phyloP scores from a whole-genome alignment of 2,888 invertebrate genomes.

The Anarsia innoxiella region DNA sequence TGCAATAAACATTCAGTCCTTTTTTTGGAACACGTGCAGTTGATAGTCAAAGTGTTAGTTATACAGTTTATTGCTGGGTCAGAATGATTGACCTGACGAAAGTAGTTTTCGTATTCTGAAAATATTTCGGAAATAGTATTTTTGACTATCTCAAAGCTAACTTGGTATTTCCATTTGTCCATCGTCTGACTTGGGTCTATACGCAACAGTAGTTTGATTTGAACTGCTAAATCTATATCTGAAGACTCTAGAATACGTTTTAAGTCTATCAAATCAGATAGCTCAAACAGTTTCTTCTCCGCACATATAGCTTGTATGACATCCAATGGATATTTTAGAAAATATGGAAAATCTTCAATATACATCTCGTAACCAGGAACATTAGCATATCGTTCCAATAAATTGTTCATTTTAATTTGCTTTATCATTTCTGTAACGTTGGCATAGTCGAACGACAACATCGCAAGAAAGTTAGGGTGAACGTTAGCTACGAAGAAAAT shows the following conservation, averaged over 20 bases:
- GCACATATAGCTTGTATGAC: background rate
- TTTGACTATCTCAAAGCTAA: slow-evolving; percentile 8
- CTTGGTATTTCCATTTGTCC: slow-evolving; percentile 1
- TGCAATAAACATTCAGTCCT: background rate
- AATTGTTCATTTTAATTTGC: too few species aligned
- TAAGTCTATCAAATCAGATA: background rate
- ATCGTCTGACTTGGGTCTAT: background rate
- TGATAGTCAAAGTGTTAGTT: too few species aligned
- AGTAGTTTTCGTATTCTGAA: slow-evolving; percentile 1
- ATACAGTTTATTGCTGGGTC: too few species aligned
- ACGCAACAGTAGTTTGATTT: background rate
- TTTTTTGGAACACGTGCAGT: too few species aligned
- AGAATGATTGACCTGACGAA: background rate
- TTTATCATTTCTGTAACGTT: too few species aligned
- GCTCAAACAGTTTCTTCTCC: too few species aligned
- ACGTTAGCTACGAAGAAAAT: too few species aligned
- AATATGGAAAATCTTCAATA: too few species aligned
- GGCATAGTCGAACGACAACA: too few species aligned
- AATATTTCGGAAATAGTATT: slow-evolving; percentile 2
- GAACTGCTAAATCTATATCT: background rate
- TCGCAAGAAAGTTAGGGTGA: too few species aligned
- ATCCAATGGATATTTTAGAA: slow-evolving; percentile 5
- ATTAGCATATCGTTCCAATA: too few species aligned
- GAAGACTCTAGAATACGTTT: background rate
- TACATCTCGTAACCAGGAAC: too few species aligned